A percentile compares a stretch with the other conserved stretches of the same genome.
Evolutionary conservation across 2,113 vertebrate species (phyloP).

Genomic region (Panthera leo): DNA sequence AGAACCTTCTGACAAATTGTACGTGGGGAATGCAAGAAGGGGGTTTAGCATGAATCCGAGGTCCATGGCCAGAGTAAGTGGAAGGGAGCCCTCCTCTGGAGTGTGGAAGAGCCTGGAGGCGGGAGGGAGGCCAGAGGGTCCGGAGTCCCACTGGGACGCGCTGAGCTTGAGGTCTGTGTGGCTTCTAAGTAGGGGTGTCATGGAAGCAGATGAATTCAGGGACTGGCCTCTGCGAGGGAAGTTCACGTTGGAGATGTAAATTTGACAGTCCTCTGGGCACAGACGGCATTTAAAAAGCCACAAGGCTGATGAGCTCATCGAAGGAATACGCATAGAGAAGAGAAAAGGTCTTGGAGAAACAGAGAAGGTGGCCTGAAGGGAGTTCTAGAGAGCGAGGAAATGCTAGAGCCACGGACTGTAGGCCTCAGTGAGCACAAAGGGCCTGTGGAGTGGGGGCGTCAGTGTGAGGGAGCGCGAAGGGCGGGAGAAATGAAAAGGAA

Average conservation of each 20-base stretch:
- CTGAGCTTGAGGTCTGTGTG: neutral
- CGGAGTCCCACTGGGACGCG: neutral
- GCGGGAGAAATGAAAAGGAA: neutral
- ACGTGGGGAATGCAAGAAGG: neutral
- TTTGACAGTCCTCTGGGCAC: neutral
- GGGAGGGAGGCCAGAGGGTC: neutral
- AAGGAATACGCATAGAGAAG: neutral
- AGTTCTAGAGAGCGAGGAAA: neutral
- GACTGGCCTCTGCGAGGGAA: neutral
- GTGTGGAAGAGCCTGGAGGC: neutral
- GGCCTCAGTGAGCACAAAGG: neutral
- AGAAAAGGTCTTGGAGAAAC: neutral
- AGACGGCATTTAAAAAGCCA: neutral
- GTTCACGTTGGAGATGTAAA: neutral
- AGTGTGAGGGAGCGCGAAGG: too few species aligned
- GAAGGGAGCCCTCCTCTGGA: neutral
- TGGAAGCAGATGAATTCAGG: neutral
- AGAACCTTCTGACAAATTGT: neutral
- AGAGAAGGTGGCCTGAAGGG: too few species aligned
- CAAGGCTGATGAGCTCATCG: neutral
- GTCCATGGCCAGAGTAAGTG: neutral
- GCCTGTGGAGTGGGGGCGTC: neutral
- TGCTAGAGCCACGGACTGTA: neutral
- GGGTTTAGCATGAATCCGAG: neutral
- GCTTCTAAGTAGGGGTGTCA: neutral